Evolutionary conservation across 1,140 invertebrate genomes (phyloP).

Genomic region (Conus betulinus): DNA sequence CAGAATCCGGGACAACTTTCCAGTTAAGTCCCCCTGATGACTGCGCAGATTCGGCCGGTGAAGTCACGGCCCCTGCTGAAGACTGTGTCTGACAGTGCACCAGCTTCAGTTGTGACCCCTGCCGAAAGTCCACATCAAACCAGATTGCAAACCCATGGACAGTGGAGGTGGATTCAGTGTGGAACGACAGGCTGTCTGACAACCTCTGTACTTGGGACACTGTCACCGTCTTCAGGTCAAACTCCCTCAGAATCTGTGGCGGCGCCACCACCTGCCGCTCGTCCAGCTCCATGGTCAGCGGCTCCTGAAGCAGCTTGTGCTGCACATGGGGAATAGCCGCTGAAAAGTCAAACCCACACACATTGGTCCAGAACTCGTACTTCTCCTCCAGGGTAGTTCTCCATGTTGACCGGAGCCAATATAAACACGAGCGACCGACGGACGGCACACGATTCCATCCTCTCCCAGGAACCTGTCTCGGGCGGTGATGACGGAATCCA

Average conservation of each 20-base stretch:
- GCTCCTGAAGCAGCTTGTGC: slow-evolving; percentile 55
- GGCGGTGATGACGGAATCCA: slow-evolving; percentile 74
- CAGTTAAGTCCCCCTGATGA: not conserved
- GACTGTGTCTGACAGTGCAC: not conserved
- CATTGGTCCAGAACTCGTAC: slow-evolving; percentile 67
- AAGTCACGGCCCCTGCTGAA: not conserved
- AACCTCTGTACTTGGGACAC: slow-evolving; percentile 60
- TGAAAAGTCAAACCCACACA: slow-evolving; percentile 72
- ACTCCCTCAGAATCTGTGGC: slow-evolving; percentile 52
- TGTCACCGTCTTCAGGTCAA: slow-evolving; percentile 65
- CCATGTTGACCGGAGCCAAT: slow-evolving; percentile 65
- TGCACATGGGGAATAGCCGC: slow-evolving; percentile 54
- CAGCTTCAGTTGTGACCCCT: not conserved
- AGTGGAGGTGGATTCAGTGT: slow-evolving; percentile 49
- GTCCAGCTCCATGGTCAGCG: slow-evolving; percentile 56
- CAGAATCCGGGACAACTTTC: slow-evolving; percentile 39
- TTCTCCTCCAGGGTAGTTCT: slow-evolving; percentile 60
- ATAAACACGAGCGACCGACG: slow-evolving; percentile 63
- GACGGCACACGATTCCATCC: slow-evolving; percentile 70
- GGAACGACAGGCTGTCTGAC: slow-evolving; percentile 53
- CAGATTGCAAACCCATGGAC: slow-evolving; percentile 69
- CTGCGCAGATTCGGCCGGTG: not conserved
- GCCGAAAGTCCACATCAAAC: slow-evolving; percentile 70
- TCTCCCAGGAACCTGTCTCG: slow-evolving; percentile 69
- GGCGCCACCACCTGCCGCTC: slow-evolving; percentile 54